Conservation (phyloP, 2,888 invertebrate genomes). For the Harpalus rubripes region DNA sequence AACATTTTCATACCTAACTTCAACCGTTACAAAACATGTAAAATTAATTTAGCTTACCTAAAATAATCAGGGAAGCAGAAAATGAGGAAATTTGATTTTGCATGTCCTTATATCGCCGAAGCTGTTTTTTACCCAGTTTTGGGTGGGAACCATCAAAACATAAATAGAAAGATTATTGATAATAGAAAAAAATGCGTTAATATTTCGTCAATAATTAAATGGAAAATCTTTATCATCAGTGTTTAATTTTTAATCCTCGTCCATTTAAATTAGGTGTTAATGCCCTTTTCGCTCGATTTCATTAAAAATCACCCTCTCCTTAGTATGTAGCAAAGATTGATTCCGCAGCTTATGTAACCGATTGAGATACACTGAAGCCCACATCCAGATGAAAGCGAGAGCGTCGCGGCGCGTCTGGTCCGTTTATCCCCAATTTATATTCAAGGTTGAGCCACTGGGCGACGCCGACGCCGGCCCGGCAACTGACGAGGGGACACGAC, state of each 20-base stretch:
- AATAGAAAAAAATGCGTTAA: too few relatives aligned
- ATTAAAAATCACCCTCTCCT: not conserved
- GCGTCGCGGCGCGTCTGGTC: constrained; percentile 52
- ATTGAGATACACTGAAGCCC: constrained; percentile 37
- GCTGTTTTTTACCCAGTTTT: too few relatives aligned
- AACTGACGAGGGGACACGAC: not conserved
- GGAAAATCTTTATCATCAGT: not conserved
- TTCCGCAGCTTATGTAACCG: constrained; percentile 8
- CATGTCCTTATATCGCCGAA: too few relatives aligned
- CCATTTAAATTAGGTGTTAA: not conserved
- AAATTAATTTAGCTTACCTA: too few relatives aligned
- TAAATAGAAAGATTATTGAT: too few relatives aligned
- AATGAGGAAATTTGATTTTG: too few relatives aligned
- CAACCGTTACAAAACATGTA: too few relatives aligned
- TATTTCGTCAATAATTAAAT: not conserved
- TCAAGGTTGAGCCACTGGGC: constrained; percentile 69
- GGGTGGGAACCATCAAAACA: too few relatives aligned
- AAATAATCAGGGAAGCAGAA: too few relatives aligned
- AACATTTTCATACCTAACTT: too few relatives aligned
- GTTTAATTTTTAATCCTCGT: not conserved
- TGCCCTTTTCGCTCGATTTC: not conserved
- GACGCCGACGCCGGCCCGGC: constrained; percentile 65
- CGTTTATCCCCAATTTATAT: constrained; percentile 70
- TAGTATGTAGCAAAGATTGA: not conserved
- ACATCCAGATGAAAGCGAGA: constrained; percentile 31